phyloP scores from a whole-genome alignment of 2,113 vertebrate genomes.

The Ginglymostoma cirratum region DNA sequence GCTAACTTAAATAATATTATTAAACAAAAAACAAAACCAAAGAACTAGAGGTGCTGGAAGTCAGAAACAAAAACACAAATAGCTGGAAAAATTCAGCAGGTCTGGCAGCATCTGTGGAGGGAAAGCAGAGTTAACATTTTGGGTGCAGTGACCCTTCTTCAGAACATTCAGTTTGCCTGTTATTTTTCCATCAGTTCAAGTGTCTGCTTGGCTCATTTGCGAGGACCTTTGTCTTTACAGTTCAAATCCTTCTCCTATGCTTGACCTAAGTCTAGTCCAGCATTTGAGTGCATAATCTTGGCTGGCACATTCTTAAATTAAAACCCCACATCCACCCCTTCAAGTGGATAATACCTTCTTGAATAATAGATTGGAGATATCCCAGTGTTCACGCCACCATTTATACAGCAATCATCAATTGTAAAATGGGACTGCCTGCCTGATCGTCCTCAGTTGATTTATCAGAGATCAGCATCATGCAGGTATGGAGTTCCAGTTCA shows the following conservation, averaged over 20 bases:
- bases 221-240: not conserved
- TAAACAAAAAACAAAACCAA: no score
- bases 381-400: not conserved
- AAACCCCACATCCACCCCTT: not conserved
- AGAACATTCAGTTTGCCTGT: no score
- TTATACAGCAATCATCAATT: not conserved
- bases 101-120: no score
- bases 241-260: not conserved
- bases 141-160: no score
- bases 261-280: not conserved
- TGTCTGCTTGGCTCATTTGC: not conserved
- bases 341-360: not conserved
- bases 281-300: not conserved
- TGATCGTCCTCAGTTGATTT: no score
- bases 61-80: no score
- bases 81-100: no score
- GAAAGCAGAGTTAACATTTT: no score
- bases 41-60: no score
- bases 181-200: not conserved
- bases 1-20: no score
- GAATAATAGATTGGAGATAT: not conserved
- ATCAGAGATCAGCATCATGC: no score
- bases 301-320: not conserved
- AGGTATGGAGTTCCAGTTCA: not conserved
- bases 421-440: no score